Base-by-base conservation (phyloP, 2,888 invertebrate species). In the Dryobota labecula region DNA sequence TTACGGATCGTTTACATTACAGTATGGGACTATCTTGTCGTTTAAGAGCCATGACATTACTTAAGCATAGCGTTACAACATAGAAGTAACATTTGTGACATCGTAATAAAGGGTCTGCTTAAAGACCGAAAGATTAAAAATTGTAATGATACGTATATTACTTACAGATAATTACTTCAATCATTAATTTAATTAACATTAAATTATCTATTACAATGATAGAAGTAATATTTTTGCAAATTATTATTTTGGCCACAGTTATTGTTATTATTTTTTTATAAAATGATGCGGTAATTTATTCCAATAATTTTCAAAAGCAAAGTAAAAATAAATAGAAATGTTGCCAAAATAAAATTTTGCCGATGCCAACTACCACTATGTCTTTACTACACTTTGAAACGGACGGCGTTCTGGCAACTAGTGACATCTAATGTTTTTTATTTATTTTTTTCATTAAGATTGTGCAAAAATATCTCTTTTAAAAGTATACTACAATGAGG, bases 161-260 rank as follows among this genome's bases (percentile, higher is more conserved):
- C 58, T 73, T 76, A 78, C 18, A 56, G 30, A 43, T 60, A 72
- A 73, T 84, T 85, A 90, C 91, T 92, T 90, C 90, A 81, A 86
- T 87, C 92, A 92, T 92, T 88, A 94, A 94, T 94, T 94, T 94
- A 94, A 94, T 90, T 84, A 73, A 47, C 68, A 92, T 94, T 93
- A 94, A 94, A 94, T 93, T 94, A 89, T 94, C 78, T 79, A 93
- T 94, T 84, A 82, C 72, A 91, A 94, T 90, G 92, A 90, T 74
- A 82, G 90, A 94, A 93, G 91, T 86, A 87, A 73, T 67, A n/a
- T 66, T 64, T 61, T 56, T 49, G 30, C 54, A 58, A 76, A 73
- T 56, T 73, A 38, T 73, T 61, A 53, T 72, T 79, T 72, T 61
- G 67, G 71, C 53, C 70, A 73, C 51, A 30, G 3, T 53, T 30